Base-by-base conservation (phyloP, 2,797 vertebrate species). In the Tolypeutes matacus region DNA sequence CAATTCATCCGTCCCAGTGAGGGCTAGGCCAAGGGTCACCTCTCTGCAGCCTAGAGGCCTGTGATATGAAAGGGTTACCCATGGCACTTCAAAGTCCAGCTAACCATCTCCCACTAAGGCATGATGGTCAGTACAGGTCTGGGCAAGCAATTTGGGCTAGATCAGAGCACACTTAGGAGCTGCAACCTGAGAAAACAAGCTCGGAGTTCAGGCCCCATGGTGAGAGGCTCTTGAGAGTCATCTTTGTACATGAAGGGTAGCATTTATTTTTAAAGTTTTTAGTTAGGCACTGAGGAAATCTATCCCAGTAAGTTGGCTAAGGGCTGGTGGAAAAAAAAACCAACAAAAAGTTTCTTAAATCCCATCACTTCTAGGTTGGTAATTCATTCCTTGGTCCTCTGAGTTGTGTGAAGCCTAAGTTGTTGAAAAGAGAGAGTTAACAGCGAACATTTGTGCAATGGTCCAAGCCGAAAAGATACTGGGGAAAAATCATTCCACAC, bases 391-490 rank as follows among this genome's bases (percentile, higher is more conserved):
- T 29, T 5, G 13, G 3, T 72, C 10, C 21, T 12, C 49, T 34
- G n/a, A 76, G 34, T 77, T 62, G 20, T 7, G 17, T 51, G 11
- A 76, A 78, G 1, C 0, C 20, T 62, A 17, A 34, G 9, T 15
- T 49, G 9, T 72, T 94, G 60, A 56, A 64, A 96, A 95, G 25
- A 78, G 6, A 83, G 29, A 21, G 8, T 70, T 58, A 53, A 86
- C 69, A 90, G 3, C 76, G 29, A 93, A 36, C 17, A 83, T 82
- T 88, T 46, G 18, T 46, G 51, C 18, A 13, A 65, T 65, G 31
- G 11, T 21, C 34, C 6, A 81, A 51, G 15, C n/a, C 84, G 34
- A 90, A 82, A 92, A 82, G 34, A 56, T 46, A 77, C 9, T n/a
- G 34, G 5, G 5, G 18, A 58, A 85, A 85, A 10, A 69, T 73